Base-by-base conservation (phyloP, 1,140 invertebrate species). In the Andrena cerasifolii region DNA sequence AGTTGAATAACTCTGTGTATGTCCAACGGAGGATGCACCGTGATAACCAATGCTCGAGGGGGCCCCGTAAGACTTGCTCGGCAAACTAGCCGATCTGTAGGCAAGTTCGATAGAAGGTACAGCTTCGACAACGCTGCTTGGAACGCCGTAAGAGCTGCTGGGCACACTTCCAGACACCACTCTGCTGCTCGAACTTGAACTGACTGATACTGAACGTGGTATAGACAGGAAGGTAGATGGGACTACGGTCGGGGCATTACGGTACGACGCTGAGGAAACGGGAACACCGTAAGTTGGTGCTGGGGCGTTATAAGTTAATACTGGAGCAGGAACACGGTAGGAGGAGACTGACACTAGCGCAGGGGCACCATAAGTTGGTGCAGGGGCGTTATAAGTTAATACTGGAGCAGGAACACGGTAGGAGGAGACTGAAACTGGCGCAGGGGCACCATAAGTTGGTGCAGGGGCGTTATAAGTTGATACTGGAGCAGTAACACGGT, bases 221-320 rank as follows among this genome's bases (percentile, higher is more conserved):
- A 90, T 83, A n/a, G 88, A 85, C 80, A 54, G 90, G 84, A 74
- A 0, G n/a, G 10, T 7, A 1, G 14, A 24, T 6, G 16, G 26
- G n/a, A 62, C 2, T 21, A 62, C 3, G 0, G 40, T 33, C 1
- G 75, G 28, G n/a, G 3, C 28, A 12, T 33, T 1, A 7, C 24
- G 28, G 12, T 16, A 1, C 1, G 56, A 16, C 8, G 10, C 45
- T 1, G 2, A 18, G 43, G 43, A 49, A 49, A 18, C 16, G 18
- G 56, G 56, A 3, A 21, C 56, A 33, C 31, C 56, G 3, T 59
- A 59, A 33, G 56, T 18, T 8, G 56, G 12, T 2, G 28, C 28
- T 1, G 54, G 54, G 12, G 7, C 43, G 43, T 14, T 8, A 14
- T 14, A 8, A 12, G 43, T 49, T n/a, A 49, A n/a, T n/a, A 6